phyloP scores from a whole-genome alignment of 2,113 vertebrate species.

The Origma solitaria region DNA sequence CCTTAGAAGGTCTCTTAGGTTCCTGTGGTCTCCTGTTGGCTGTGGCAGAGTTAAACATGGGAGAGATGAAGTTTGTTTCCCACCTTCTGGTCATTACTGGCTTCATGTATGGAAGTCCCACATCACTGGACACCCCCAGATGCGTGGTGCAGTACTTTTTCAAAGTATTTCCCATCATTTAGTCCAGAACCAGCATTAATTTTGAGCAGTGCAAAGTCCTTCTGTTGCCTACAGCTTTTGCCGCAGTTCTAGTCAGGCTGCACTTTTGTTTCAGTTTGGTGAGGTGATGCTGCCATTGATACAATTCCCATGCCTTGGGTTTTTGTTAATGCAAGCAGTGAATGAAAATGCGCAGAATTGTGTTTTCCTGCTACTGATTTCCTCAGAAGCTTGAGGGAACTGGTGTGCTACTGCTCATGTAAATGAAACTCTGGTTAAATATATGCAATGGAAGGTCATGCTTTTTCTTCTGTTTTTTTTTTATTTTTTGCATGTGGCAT shows the following conservation, averaged over 20 bases:
- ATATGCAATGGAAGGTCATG: not conserved
- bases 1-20: not conserved
- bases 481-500: not conserved
- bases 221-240: not conserved
- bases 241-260: not conserved
- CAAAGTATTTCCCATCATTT: not conserved
- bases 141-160: not conserved
- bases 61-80: not conserved
- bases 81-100: not conserved
- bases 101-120: rapidly evolving
- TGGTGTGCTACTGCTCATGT: not conserved
- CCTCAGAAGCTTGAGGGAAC: not conserved
- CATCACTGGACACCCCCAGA: not conserved
- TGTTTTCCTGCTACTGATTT: not conserved
- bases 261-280: not conserved
- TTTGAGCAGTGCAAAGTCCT: not conserved
- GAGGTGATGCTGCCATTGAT: not conserved
- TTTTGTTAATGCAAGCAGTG: not conserved
- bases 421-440: not conserved
- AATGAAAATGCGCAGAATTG: not conserved
- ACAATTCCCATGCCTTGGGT: not conserved
- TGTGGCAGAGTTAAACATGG: not conserved
- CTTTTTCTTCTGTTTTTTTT: not conserved
- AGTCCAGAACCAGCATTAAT: not conserved
- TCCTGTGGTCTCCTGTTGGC: not conserved